phyloP scores from a whole-genome alignment of 1,140 invertebrate genomes.

The Trichonephila clavata region DNA sequence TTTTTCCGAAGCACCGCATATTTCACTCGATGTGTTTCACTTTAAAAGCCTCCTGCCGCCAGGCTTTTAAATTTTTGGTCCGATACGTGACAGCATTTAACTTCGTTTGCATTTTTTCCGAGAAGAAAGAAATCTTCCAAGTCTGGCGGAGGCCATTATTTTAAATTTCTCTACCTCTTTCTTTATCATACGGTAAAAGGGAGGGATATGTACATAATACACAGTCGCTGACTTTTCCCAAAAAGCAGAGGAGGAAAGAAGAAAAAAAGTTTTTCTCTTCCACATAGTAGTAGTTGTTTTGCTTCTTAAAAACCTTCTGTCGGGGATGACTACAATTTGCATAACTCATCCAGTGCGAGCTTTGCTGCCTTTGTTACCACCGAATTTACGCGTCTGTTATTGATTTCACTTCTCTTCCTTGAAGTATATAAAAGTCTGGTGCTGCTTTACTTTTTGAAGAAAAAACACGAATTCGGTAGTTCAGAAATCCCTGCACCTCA shows the following conservation, averaged over 20 bases:
- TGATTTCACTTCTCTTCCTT: background rate
- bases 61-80: background rate
- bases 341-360: background rate
- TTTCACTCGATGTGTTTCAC: slow-evolving; percentile 11
- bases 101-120: slow-evolving; percentile 7
- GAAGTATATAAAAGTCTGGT: background rate
- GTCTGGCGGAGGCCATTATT: background rate
- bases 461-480: slow-evolving; percentile 28
- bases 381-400: slow-evolving; percentile 8
- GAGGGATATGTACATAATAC: background rate
- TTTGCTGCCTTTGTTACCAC: slow-evolving; percentile 20
- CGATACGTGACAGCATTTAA: slow-evolving; percentile 21
- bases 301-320: background rate
- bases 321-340: background rate
- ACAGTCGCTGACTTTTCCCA: background rate
- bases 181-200: background rate
- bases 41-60: slow-evolving; percentile 9
- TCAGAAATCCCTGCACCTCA: background rate
- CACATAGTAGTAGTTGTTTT: background rate
- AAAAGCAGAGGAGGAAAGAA: background rate
- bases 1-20: background rate
- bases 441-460: background rate
- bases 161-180: background rate
- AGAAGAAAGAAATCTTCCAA: background rate
- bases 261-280: background rate